Evolutionary conservation across 2,888 invertebrate species (phyloP).

Genomic region (Parnassius mnemosyne): DNA sequence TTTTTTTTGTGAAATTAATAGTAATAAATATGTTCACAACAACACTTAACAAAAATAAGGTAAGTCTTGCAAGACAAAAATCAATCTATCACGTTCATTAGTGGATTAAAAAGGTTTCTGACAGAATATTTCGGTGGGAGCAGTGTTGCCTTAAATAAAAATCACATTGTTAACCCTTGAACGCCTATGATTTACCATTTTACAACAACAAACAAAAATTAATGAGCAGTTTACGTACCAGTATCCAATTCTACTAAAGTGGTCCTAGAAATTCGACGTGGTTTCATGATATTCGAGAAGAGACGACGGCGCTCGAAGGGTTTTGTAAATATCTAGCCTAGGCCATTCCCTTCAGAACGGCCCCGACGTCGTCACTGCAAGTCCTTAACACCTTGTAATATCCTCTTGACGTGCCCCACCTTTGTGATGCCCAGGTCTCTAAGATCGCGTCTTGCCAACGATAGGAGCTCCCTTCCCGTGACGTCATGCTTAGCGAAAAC

Average conservation of each 20-base stretch:
- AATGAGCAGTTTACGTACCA: constrained; percentile 7
- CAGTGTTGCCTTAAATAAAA: constrained; percentile 5
- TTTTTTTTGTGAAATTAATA: background rate
- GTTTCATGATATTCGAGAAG: constrained; percentile 1
- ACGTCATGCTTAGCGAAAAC: constrained; percentile 95
- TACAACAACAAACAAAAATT: background rate
- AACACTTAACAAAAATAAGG: constrained; percentile 1
- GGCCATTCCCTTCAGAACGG: constrained; percentile 75
- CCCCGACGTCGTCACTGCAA: constrained; percentile 74
- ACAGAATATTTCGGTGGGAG: constrained; percentile 17
- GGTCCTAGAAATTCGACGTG: constrained; percentile 25
- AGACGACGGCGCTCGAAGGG: constrained; percentile 22
- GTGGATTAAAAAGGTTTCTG: constrained; percentile 8
- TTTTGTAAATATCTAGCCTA: constrained; percentile 34
- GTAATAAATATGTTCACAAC: constrained; percentile 5
- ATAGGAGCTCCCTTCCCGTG: constrained; percentile 92
- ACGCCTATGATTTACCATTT: constrained; percentile 6
- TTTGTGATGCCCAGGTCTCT: constrained; percentile 96
- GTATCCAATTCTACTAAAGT: constrained; percentile 22
- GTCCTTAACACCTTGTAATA: constrained; percentile 95
- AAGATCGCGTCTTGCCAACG: constrained; percentile 91
- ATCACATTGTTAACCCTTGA: constrained; percentile 19
- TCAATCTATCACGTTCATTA: background rate
- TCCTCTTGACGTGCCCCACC: constrained; percentile 97
- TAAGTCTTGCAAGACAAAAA: background rate